These are phyloP conservation scores for Rhagoletis zephyria DNA, from an alignment of 1,140 invertebrate genomes.

Conservation along the genomic window DNA sequence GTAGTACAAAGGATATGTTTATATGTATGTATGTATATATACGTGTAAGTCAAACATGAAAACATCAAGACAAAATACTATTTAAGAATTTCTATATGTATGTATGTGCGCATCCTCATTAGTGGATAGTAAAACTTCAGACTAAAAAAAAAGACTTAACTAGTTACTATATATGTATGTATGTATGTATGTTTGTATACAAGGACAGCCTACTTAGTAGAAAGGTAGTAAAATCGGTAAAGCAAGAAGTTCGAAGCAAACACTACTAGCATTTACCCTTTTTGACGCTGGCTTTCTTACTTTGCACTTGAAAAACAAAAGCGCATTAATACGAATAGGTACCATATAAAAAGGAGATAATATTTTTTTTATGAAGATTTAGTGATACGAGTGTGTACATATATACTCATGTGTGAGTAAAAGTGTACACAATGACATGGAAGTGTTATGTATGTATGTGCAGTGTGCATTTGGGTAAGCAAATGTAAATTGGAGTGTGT, in stretches of 20 bases:
- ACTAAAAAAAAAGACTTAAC: background rate
- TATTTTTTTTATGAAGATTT: no score
- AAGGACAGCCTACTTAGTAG: background rate
- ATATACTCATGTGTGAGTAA: no score
- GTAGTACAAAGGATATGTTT: no score
- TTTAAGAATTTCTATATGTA: background rate
- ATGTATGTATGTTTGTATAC: background rate
- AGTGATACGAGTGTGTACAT: no score
- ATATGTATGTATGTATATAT: no score
- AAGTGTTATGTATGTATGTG: background rate
- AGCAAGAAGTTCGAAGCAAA: background rate
- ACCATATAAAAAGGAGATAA: background rate
- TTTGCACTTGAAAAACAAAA: slow-evolving; percentile 26
- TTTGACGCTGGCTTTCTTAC: slow-evolving; percentile 59
- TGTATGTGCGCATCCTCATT: background rate
- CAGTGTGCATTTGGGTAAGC: background rate
- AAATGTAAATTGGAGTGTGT: background rate
- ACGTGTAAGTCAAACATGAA: no score
- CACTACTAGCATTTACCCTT: slow-evolving; percentile 60
- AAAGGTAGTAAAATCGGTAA: background rate
- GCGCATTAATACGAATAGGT: background rate
- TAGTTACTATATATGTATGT: no score
- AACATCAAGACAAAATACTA: no score
- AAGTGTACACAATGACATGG: no score
- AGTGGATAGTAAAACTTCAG: background rate